Percentiles rank a stretch among this genome's conserved stretches.
Conservation (phyloP, 1,140 invertebrate species). For the Aethina tumida region DNA sequence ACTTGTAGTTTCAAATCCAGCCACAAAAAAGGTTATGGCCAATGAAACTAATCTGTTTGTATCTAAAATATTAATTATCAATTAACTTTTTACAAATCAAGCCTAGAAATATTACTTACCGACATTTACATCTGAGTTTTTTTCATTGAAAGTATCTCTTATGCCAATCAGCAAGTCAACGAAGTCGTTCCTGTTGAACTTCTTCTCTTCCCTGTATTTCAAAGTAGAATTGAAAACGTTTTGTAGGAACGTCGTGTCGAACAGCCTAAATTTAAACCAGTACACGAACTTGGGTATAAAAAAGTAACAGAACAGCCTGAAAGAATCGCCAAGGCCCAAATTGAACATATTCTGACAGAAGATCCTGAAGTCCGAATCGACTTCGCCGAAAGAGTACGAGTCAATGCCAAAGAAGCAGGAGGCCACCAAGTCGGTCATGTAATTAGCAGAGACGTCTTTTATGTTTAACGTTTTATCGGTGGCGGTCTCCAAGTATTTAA, state of each 20-base stretch:
- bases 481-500: conserved; percentile 14
- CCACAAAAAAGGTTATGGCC: conserved; percentile 58
- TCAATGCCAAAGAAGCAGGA: conserved; percentile 32
- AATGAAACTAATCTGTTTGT: conserved; percentile 53
- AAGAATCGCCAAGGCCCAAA: conserved; percentile 10
- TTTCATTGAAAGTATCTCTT: conserved; percentile 22
- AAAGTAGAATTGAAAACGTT: conserved; percentile 27
- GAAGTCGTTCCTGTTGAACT: conserved; percentile 41
- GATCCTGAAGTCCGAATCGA: conserved; percentile 34
- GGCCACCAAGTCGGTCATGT: conserved; percentile 25
- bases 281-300: conserved; percentile 24
- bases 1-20: conserved; percentile 70
- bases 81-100: too few relatives aligned
- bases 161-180: conserved; percentile 46
- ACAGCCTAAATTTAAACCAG: conserved; percentile 25
- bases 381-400: conserved; percentile 35
- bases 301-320: conserved; percentile 27
- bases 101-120: too few relatives aligned
- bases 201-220: conserved; percentile 25
- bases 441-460: conserved; percentile 21
- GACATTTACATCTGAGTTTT: conserved; percentile 10
- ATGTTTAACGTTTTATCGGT: conserved; percentile 18
- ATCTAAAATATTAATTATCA: too few relatives aligned
- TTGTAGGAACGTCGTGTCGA: conserved; percentile 27
- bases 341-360: conserved; percentile 22